Evolutionary conservation across 2,888 invertebrate genomes (phyloP).

Genomic region (Drosophila subsilvestris): DNA sequence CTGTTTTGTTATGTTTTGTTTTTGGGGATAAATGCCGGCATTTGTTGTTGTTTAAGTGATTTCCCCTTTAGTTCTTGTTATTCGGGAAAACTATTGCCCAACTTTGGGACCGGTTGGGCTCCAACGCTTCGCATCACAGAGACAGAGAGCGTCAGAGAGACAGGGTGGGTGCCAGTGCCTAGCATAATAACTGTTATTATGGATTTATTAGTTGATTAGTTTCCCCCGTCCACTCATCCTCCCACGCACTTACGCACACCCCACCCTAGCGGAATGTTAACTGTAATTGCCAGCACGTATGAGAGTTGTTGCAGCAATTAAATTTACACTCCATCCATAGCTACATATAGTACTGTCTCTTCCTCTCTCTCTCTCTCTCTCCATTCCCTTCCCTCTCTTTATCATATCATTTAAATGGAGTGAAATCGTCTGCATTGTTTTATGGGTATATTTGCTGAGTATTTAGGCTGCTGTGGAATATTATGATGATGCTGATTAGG

Average conservation of each 20-base stretch:
- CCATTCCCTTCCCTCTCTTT: not conserved
- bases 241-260: conserved; percentile 10
- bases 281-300: conserved; percentile 56
- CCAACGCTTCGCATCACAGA: conserved; percentile 11
- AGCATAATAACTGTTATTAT: conserved; percentile 71
- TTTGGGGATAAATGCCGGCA: conserved; percentile 63
- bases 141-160: not conserved
- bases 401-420: conserved; percentile 24
- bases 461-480: conserved; percentile 1
- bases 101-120: conserved; percentile 48
- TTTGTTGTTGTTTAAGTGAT: conserved; percentile 39
- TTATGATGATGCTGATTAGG: conserved; percentile 3
- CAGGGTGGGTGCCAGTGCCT: not conserved
- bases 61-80: conserved; percentile 51
- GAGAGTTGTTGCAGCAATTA: conserved; percentile 46
- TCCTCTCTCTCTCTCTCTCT: not conserved
- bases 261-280: conserved; percentile 22
- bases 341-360: not conserved
- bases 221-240: conserved; percentile 8
- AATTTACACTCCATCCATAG: conserved; percentile 40
- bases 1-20: conserved; percentile 62
- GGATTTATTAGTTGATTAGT: conserved; percentile 55
- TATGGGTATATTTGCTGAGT: conserved; percentile 13
- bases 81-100: conserved; percentile 28
- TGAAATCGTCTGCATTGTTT: conserved; percentile 31